Evolutionary conservation across 2,888 invertebrate species (phyloP).

Genomic region (Congeria kusceri): DNA sequence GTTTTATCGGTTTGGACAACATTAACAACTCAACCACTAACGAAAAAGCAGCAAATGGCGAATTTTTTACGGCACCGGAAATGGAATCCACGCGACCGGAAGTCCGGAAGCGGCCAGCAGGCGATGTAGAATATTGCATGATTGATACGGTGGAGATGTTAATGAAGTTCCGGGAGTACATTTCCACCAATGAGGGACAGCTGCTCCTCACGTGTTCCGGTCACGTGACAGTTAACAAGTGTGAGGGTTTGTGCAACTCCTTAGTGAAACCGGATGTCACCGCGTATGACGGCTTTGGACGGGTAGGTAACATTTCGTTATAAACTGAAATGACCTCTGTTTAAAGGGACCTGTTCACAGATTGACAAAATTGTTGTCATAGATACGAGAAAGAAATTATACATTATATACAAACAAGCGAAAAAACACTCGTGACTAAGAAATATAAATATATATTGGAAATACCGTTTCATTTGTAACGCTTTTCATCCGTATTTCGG

Average conservation of each 20-base stretch:
- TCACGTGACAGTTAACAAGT: slow-evolving; percentile 45
- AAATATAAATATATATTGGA: too few species aligned
- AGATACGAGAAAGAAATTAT: too few species aligned
- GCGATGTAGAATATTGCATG: slow-evolving; percentile 20
- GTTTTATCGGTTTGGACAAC: not conserved
- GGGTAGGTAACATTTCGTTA: slow-evolving; percentile 28
- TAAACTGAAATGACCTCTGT: too few species aligned
- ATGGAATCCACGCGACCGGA: not conserved
- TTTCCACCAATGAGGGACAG: slow-evolving; percentile 15
- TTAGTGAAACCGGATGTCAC: slow-evolving; percentile 44
- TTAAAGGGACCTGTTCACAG: too few species aligned
- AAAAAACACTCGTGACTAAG: too few species aligned
- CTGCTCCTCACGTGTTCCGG: slow-evolving; percentile 39
- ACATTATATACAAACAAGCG: too few species aligned
- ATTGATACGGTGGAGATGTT: slow-evolving; percentile 35
- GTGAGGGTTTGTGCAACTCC: slow-evolving; percentile 56
- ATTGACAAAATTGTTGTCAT: too few species aligned
- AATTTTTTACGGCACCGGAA: not conserved
- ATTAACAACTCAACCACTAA: not conserved
- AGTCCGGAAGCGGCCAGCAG: not conserved
- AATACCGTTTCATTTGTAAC: too few species aligned
- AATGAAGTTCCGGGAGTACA: slow-evolving; percentile 42
- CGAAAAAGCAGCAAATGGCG: not conserved
- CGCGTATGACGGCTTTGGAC: slow-evolving; percentile 49
- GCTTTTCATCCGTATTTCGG: too few species aligned